Conservation (phyloP, 2,113 vertebrate genomes). For the Choloepus hoffmanni region DNA sequence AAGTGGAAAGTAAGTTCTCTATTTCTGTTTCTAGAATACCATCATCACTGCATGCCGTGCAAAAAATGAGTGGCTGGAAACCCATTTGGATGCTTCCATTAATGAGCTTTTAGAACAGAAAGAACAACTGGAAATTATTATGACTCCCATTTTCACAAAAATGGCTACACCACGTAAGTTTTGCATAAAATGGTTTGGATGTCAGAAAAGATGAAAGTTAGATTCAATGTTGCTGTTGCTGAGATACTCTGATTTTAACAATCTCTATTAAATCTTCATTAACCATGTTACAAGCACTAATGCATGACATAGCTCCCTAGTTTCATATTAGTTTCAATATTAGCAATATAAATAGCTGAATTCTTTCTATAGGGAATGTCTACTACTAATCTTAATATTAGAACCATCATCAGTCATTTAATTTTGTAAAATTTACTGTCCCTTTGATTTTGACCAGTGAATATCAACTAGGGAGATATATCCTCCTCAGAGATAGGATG, state of each 20-base stretch:
- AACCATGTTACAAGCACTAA: not conserved
- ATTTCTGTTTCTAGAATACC: slow-evolving; percentile 79
- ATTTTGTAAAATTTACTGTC: slow-evolving; percentile 35
- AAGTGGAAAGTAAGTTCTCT: slow-evolving; percentile 15
- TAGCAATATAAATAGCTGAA: not conserved
- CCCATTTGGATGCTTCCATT: slow-evolving; percentile 77
- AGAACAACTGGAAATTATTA: slow-evolving; percentile 83
- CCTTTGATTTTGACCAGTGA: not conserved
- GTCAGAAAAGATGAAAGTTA: not conserved
- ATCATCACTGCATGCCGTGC: slow-evolving; percentile 80
- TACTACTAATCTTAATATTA: slow-evolving; percentile 24
- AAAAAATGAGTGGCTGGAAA: slow-evolving; percentile 88
- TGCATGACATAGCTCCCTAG: not conserved
- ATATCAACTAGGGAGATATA: not conserved
- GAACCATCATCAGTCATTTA: not conserved
- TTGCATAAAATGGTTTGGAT: not conserved
- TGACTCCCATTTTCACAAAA: slow-evolving; percentile 85
- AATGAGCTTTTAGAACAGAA: slow-evolving; percentile 87
- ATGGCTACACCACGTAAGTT: slow-evolving; percentile 83
- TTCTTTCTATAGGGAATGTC: slow-evolving; percentile 27
- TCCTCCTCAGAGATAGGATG: not conserved
- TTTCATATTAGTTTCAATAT: slow-evolving; percentile 12
- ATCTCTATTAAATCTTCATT: not conserved
- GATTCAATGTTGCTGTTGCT: slow-evolving; percentile 21
- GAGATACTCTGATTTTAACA: not conserved